Evolutionary conservation across 2,797 vertebrate species (phyloP), one percentile per base, ranked within the genome.

Genomic region (Cyprinella venusta): DNA sequence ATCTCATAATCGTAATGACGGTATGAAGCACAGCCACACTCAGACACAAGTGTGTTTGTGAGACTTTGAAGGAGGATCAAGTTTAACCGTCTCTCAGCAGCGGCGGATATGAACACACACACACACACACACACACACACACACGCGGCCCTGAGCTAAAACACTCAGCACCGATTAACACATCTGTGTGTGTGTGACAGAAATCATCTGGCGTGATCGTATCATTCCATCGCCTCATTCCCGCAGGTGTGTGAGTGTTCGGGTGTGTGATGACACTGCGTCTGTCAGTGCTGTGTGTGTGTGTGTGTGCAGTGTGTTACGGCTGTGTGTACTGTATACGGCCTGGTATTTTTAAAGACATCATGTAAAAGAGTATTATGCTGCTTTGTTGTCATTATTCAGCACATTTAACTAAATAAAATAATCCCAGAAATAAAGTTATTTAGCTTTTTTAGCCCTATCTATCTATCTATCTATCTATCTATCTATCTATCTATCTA

Each of bases 51-150:
- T 50, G 40, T 45, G 1, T 45, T 7, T 42, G 59, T 6, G 61
- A 48, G 36, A 13, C 68, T 81, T 81, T 81, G 56, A 81, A 81
- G 79, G 24, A 75, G 61, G 61, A 76, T 70, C 42, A 15, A 12
- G 24, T 82, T 50, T 56, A 75, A 42, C 6, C n/a, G 26, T 85
- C 83, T 81, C 63, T 85, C 83, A 85, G 42, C 84, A 36, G 52
- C 8, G 5, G 26, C 38, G 79, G 79, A 85, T 76, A 80, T 68
- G 64, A 80, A 67, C 67, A 65, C 76, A 36, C 81, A 63, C 42
- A 45, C 45, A 15, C 42, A 68, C 67, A 50, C 76, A 13, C 42
- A 13, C 42, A 12, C 42, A 4, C 42, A 42, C 40, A 68, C 59
- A 83, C 56, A 36, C 61, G 83, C 56, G 26, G 74, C 63, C 64